These are phyloP conservation scores for Saccostrea cuccullata DNA, from an alignment of 1,140 invertebrate genomes.

Conservation along the genomic window DNA sequence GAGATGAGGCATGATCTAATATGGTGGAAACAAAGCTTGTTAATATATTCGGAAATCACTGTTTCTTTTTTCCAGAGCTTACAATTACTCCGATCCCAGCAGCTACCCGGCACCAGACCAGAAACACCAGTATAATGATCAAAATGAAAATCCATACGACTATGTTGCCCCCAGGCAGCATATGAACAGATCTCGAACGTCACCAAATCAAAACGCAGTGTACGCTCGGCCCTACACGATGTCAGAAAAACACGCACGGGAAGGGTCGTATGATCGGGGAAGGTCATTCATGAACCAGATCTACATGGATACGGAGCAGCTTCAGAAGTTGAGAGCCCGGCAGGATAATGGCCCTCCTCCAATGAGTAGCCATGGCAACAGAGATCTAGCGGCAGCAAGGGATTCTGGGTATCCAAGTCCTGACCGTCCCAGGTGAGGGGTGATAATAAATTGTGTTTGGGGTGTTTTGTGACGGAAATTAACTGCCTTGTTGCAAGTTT, in stretches of 20 bases:
- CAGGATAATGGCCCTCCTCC: constrained; percentile 1
- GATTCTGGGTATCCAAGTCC: constrained; percentile 60
- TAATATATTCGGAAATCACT: constrained; percentile 10
- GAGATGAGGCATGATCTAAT: background rate
- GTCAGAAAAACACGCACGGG: background rate
- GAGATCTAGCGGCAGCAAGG: constrained; percentile 45
- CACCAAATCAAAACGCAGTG: constrained; percentile 44
- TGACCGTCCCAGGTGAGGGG: constrained; percentile 67
- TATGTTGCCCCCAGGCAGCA: constrained; percentile 62
- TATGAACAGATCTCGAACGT: constrained; percentile 47
- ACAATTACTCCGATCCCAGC: constrained; percentile 66
- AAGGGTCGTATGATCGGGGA: constrained; percentile 44
- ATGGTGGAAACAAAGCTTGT: background rate
- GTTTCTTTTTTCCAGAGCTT: constrained; percentile 59
- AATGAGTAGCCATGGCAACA: constrained; percentile 42
- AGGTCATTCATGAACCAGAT: constrained; percentile 73
- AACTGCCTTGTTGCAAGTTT: background rate
- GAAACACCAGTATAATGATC: constrained; percentile 36
- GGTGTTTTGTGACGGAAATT: background rate
- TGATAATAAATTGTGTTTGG: background rate
- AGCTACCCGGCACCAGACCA: constrained; percentile 47
- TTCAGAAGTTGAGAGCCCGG: constrained; percentile 58
- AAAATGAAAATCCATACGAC: constrained; percentile 69
- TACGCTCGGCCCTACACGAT: constrained; percentile 44
- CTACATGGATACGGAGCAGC: constrained; percentile 74